phyloP scores from a whole-genome alignment of 1,140 invertebrate genomes.

The Rhizoglyphus robini region DNA sequence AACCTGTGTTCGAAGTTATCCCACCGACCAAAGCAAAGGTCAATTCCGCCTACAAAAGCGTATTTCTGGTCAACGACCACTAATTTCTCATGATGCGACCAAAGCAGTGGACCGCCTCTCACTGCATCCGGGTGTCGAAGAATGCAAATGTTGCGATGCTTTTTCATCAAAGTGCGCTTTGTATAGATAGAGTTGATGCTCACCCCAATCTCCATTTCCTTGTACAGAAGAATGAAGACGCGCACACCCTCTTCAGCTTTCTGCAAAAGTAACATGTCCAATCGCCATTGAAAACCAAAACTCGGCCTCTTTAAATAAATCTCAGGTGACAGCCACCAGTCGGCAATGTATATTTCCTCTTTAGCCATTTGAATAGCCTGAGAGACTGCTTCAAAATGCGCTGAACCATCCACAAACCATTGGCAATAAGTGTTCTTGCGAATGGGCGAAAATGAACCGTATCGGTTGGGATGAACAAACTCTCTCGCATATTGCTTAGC shows the following conservation, averaged over 20 bases:
- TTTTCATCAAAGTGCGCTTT: slow-evolving; percentile 60
- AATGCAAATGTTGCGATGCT: slow-evolving; percentile 75
- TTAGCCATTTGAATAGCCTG: slow-evolving; percentile 71
- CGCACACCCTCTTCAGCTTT: slow-evolving; percentile 85
- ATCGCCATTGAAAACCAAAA: slow-evolving; percentile 63
- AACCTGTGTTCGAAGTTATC: slow-evolving; percentile 41
- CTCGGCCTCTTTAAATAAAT: slow-evolving; percentile 80
- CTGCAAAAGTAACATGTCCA: slow-evolving; percentile 67
- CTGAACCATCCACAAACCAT: slow-evolving; percentile 68
- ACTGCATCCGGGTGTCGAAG: slow-evolving; percentile 91
- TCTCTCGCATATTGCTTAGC: slow-evolving; percentile 50
- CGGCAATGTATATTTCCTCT: slow-evolving; percentile 89
- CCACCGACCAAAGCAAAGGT: slow-evolving; percentile 77
- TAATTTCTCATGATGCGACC: slow-evolving; percentile 97
- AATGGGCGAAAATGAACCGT: slow-evolving; percentile 67
- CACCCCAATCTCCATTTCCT: slow-evolving; percentile 87
- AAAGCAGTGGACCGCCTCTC: slow-evolving; percentile 68
- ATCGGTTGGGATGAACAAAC: slow-evolving; percentile 59
- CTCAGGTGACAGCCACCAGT: slow-evolving; percentile 96
- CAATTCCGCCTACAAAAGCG: slow-evolving; percentile 87
- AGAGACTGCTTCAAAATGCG: slow-evolving; percentile 74
- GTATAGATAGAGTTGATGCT: slow-evolving; percentile 90
- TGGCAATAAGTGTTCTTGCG: slow-evolving; percentile 34
- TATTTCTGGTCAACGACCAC: slow-evolving; percentile 85
- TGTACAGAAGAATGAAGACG: slow-evolving; percentile 79